Conservation (phyloP, 2,113 vertebrate genomes). For the Chloropsis hardwickii region DNA sequence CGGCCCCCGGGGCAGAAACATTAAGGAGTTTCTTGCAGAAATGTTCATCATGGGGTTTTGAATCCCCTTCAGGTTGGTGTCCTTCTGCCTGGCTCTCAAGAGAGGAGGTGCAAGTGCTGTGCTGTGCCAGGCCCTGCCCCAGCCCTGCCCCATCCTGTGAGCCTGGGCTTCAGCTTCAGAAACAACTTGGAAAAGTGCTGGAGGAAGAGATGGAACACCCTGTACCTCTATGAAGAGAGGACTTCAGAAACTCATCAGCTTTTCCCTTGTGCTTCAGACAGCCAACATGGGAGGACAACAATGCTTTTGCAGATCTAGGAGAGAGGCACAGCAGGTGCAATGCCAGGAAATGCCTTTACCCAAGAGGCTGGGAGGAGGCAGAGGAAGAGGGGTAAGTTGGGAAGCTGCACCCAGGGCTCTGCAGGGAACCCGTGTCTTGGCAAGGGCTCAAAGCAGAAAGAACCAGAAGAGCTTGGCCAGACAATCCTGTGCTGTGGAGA, state of each 20-base stretch:
- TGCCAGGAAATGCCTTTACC: background rate
- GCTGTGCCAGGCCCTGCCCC: background rate
- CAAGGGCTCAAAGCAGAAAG: background rate
- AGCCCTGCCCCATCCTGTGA: background rate
- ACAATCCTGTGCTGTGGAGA: too few species aligned
- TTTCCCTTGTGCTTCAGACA: background rate
- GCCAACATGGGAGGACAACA: background rate
- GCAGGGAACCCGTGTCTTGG: background rate
- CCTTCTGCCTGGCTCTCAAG: background rate
- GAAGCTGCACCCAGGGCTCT: too few species aligned
- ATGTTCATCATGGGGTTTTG: background rate
- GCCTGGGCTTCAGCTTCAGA: background rate
- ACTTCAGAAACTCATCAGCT: background rate
- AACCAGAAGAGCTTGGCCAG: too few species aligned
- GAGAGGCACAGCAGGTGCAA: background rate
- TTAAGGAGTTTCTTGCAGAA: too few species aligned
- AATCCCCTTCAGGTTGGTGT: background rate
- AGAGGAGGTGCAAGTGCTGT: background rate
- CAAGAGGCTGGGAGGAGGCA: background rate
- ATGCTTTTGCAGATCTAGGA: accelerated
- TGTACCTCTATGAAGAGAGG: too few species aligned
- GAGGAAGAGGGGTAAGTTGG: background rate
- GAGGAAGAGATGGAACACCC: background rate
- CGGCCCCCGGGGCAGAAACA: accelerated
- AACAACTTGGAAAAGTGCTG: background rate